Percentiles rank a stretch among this genome's conserved stretches.
Conservation (phyloP, 1,140 invertebrate genomes). For the Acyrthosiphon pisum region DNA sequence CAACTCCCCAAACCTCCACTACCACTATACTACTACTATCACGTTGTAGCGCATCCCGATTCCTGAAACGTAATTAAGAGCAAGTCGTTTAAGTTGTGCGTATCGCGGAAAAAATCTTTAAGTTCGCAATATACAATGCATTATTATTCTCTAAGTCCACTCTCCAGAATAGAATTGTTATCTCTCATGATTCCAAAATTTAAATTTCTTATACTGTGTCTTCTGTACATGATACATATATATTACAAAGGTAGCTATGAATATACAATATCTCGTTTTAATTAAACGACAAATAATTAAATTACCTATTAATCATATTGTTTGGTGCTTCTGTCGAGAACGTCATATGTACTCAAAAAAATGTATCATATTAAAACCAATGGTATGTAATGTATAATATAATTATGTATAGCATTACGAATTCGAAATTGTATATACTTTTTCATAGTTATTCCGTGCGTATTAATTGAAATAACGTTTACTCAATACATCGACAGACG, state of each 20-base stretch:
- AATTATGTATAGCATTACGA: neutral
- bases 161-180: neutral
- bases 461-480: neutral
- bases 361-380: neutral
- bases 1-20: slow-evolving; percentile 35
- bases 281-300: neutral
- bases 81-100: slow-evolving; percentile 49
- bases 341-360: neutral
- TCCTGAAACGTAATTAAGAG: slow-evolving; percentile 52
- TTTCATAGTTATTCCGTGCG: neutral
- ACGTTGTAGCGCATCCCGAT: slow-evolving; percentile 14
- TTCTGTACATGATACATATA: neutral
- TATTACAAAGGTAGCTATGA: neutral
- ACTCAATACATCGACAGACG: neutral
- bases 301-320: neutral
- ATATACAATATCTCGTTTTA: neutral
- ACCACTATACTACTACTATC: neutral
- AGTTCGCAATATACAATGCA: slow-evolving; percentile 35
- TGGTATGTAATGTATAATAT: neutral
- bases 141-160: slow-evolving; percentile 36
- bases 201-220: neutral
- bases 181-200: neutral
- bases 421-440: neutral
- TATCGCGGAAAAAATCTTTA: slow-evolving; percentile 41
- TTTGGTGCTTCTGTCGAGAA: neutral